Evolutionary conservation across 1,140 invertebrate genomes (phyloP), one percentile per base, ranked within the genome.

Genomic region (Zeugodacus cucurbitae): DNA sequence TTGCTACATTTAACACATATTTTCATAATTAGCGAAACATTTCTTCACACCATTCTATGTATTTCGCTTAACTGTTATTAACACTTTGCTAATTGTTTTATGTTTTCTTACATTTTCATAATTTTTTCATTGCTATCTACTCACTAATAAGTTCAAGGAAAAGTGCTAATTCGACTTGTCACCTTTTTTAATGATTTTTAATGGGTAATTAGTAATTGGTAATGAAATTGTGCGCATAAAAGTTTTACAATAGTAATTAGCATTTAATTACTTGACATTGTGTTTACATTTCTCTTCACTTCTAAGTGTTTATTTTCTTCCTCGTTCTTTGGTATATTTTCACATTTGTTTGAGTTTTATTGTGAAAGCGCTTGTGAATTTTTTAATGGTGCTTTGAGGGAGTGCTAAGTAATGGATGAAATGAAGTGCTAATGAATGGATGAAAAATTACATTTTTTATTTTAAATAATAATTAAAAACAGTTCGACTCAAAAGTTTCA

Each of bases 171-270:
- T 82, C 41, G 74, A 48, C 41, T 44, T 82, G 20, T 82, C 22
- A 82, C n/a, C 14, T 70, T 70, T 82, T 82, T 82, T 82, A 37
- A 37, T 48, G 20, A 37, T 74, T 74, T n/a, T 74, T 29, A 41
- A 41, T 74, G 32, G n/a, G 6, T n/a, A 29, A 41, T 74, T 20
- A 70, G 34, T 54, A 54, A 44, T 82, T 48, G 22, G 20, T 82
- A 82, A 82, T 26, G 41, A 82, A 82, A 29, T 82, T 82, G 2
- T 48, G 44, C 41, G 10, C 74, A 82, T 82, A 82, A 82, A 82
- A 48, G 37, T 82, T 82, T 82, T 54, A 82, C 41, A 26, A n/a
- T 48, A 41, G 8, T 82, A 82, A 82, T 82, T 82, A 48, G 22
- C 26, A 26, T 48, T 54, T 44, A 26, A 82, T 82, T 82, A n/a